A percentile compares a stretch with the other conserved stretches of the same genome.
phyloP scores from a whole-genome alignment of 2,888 invertebrate species.

The Melinaea menophilus region DNA sequence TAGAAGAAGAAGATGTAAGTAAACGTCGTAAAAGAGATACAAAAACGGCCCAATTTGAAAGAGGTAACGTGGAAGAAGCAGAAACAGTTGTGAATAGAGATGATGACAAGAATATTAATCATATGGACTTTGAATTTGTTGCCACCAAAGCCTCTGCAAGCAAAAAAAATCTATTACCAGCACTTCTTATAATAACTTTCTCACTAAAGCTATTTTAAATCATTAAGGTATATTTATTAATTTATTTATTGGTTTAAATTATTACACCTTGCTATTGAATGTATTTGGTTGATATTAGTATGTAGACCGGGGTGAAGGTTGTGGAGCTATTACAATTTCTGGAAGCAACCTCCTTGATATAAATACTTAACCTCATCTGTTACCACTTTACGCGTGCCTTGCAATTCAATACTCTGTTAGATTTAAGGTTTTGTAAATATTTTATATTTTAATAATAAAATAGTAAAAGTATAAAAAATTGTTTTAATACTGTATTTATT shows the following conservation, averaged over 20 bases:
- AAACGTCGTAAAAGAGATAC: conserved; percentile 51
- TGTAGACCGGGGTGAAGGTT: conserved; percentile 36
- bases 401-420: conserved; percentile 73
- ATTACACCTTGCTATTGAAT: conserved; percentile 70
- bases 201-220: conserved; percentile 48
- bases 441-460: conserved; percentile 44
- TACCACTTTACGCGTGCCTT: conserved; percentile 60
- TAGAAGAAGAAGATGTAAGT: conserved; percentile 37
- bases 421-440: conserved; percentile 70
- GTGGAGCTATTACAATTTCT: conserved; percentile 32
- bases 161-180: conserved; percentile 37
- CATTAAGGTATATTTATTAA: conserved; percentile 41
- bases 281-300: conserved; percentile 54
- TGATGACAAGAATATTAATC: conserved; percentile 48
- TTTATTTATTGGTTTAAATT: conserved; percentile 67
- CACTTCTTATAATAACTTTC: conserved; percentile 47
- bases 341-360: conserved; percentile 30
- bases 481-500: conserved; percentile 20
- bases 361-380: conserved; percentile 47
- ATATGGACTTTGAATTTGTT: conserved; percentile 49
- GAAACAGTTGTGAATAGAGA: conserved; percentile 36
- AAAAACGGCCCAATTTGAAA: conserved; percentile 56
- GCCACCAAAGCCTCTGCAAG: conserved; percentile 30
- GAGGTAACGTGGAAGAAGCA: conserved; percentile 48
- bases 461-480: conserved; percentile 34